Evolutionary conservation across 92 coral and sea anemone species (phyloP), one percentile per base, ranked within the genome.

Genomic region (Zoanthus gigantus): DNA sequence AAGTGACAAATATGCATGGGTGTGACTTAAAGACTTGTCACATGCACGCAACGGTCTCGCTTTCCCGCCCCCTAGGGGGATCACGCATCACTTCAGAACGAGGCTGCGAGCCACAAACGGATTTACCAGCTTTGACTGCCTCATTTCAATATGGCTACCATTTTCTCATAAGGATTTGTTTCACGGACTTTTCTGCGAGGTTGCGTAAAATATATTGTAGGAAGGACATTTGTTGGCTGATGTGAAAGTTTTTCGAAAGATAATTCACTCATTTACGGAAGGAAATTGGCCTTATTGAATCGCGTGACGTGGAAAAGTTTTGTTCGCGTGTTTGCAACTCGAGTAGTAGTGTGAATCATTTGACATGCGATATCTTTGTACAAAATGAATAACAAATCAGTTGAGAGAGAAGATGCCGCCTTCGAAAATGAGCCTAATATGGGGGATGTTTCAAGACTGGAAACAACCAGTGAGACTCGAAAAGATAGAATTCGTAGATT

Each of bases 311-410:
- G 42, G 87, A 86, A 94, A 84, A 85, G 78, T 86, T 93, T 92
- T 78, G 93, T 81, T 90, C 92, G 95, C 92, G 95, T 95, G 98
- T 95, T 95, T 93, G 94, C 93, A 87, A 92, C 94, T 89, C 89
- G 74, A 65, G 85, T 81, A 73, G 46, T 81, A 81, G 85, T 81
- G 90, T 87, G 12, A 7, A 90, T 91, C 89, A 94, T 84, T 90
- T 95, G 98, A 95, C 94, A 95, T 95, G 98, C 95, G 98, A 95
- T 95, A 95, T 90, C 94, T 91, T 91, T 87, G 89, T 91, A 93
- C 92, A 95, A 90, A 93, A 95, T 95, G 98, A 95, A 89, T 93
- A 90, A 93, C 93, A 92, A 93, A 93, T 87, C 96, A 87, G 89
- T 87, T 91, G 98, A 93, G 92, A 92, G 92, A 89, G 84, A 94